Percentiles rank a stretch among this genome's conserved stretches.
These are phyloP conservation scores for Hyphantria cunea DNA, from an alignment of 1,140 invertebrate species.

Conservation along the genomic window DNA sequence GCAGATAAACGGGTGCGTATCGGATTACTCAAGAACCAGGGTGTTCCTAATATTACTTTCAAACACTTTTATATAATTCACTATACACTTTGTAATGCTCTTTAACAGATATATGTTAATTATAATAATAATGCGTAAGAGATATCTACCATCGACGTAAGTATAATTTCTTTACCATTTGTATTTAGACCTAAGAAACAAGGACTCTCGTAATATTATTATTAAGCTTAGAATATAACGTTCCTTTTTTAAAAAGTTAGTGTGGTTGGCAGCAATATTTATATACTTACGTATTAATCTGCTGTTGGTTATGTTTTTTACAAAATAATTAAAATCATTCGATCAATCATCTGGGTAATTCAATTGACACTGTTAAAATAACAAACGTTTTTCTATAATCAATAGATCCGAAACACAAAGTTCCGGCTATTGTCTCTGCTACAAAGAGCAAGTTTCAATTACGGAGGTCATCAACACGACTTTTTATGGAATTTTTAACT, in stretches of 20 bases:
- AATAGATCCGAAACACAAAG: constrained; percentile 57
- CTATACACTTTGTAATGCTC: constrained; percentile 16
- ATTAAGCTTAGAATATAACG: too few species aligned
- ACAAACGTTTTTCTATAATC: constrained; percentile 48
- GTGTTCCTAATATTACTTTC: constrained; percentile 49
- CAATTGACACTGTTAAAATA: too few species aligned
- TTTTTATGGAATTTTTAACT: constrained; percentile 80
- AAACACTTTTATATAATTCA: constrained; percentile 63
- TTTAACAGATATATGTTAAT: not conserved
- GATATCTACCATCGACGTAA: not conserved
- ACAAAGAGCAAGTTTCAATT: constrained; percentile 74
- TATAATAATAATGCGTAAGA: constrained; percentile 5
- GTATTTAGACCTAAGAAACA: not conserved
- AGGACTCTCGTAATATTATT: too few species aligned
- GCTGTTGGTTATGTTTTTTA: too few species aligned
- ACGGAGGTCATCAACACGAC: constrained; percentile 80
- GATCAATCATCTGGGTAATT: constrained; percentile 2
- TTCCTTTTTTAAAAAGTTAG: too few species aligned
- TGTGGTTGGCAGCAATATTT: too few species aligned
- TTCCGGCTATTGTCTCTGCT: constrained; percentile 77
- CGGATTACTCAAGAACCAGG: constrained; percentile 65
- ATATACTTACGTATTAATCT: too few species aligned
- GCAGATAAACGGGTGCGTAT: constrained; percentile 76
- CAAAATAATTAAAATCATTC: not conserved
- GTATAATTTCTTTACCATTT: not conserved